Percentiles rank a stretch among this genome's conserved stretches.
phyloP scores from a whole-genome alignment of 1,140 invertebrate species.

The Laupala kohalensis region DNA sequence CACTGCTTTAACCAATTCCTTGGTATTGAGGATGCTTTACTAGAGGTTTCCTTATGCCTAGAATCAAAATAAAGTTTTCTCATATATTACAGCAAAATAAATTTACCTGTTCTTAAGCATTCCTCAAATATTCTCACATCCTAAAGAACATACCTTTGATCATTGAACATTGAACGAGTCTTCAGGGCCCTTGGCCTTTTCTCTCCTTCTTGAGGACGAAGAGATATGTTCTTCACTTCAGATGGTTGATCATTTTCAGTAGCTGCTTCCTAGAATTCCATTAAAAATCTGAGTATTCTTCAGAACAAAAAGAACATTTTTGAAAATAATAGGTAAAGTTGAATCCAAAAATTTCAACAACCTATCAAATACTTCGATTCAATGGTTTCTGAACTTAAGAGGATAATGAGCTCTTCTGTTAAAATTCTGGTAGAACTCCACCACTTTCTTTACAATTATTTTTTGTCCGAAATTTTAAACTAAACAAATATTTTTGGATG shows the following conservation, averaged over 20 bases:
- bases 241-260: not conserved
- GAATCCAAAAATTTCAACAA: no score
- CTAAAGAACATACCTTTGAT: conserved; percentile 14
- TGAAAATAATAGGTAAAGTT: no score
- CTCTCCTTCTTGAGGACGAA: not conserved
- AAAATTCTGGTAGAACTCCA: no score
- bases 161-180: conserved; percentile 21
- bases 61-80: not conserved
- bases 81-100: not conserved
- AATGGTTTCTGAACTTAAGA: no score
- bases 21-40: conserved; percentile 7
- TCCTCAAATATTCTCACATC: not conserved
- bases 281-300: no score
- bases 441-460: no score
- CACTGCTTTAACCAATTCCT: conserved; percentile 32
- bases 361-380: no score
- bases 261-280: not conserved
- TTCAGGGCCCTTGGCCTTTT: conserved; percentile 8
- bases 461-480: no score
- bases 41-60: conserved; percentile 1
- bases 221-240: not conserved
- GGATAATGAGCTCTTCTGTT: no score
- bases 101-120: no score
- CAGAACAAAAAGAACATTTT: no score
- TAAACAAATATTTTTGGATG: no score